These are phyloP conservation scores for Pseudochromis fuscus DNA, from an alignment of 2,797 vertebrate genomes.

Conservation along the genomic window DNA sequence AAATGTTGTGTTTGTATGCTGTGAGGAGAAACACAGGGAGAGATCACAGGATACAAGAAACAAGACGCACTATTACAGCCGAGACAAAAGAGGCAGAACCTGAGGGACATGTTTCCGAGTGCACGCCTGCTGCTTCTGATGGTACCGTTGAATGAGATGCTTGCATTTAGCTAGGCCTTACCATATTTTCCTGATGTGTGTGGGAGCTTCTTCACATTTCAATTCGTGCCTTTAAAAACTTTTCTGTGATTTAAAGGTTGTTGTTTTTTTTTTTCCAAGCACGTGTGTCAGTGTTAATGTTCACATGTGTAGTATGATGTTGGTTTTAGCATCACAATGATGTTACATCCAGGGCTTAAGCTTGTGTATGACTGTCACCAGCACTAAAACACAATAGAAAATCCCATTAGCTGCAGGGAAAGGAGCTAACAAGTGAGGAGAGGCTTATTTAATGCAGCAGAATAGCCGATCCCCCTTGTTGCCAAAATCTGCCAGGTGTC, in stretches of 20 bases:
- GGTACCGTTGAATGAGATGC: constrained; percentile 30
- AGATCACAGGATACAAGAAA: constrained; percentile 77
- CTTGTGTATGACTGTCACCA: constrained; percentile 9
- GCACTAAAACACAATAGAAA: constrained; percentile 25
- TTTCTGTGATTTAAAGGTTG: background rate
- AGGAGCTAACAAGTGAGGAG: constrained; percentile 12
- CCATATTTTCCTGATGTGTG: background rate
- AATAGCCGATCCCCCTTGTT: background rate
- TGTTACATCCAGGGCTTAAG: background rate
- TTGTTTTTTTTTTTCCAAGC: no score
- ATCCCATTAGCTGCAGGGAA: constrained; percentile 29
- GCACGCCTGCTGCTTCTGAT: constrained; percentile 47
- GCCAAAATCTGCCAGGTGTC: constrained; percentile 52
- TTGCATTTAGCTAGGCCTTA: background rate
- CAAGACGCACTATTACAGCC: constrained; percentile 60
- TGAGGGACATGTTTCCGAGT: constrained; percentile 65
- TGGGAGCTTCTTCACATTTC: background rate
- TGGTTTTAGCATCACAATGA: background rate
- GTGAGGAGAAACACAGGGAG: constrained; percentile 59
- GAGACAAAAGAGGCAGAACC: constrained; percentile 72
- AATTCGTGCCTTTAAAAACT: no score
- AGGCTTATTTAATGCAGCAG: constrained; percentile 22
- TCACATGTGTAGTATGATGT: background rate
- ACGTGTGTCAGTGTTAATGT: background rate
- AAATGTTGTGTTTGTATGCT: constrained; percentile 66